Percentiles rank a stretch among this genome's conserved stretches.
These are phyloP conservation scores for Malacoraja senta DNA, from an alignment of 2,797 vertebrate genomes.

Conservation along the genomic window DNA sequence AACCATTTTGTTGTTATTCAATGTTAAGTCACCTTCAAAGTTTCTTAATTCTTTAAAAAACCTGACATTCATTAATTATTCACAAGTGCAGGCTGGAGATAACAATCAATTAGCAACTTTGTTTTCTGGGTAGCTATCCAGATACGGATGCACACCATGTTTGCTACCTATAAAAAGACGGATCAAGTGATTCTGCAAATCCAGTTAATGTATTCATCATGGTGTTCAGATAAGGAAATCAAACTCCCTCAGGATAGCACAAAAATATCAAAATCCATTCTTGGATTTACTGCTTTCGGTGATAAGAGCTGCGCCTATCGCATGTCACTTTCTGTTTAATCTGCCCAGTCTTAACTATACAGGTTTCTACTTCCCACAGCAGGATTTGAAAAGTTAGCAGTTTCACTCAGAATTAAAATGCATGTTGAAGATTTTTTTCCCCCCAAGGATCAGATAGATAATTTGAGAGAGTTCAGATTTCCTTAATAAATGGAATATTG, in stretches of 20 bases:
- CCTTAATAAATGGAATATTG: not conserved
- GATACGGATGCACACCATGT: not conserved
- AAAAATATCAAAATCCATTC: not conserved
- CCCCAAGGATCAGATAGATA: not conserved
- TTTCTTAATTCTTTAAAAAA: not conserved
- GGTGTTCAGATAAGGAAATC: slow-evolving; percentile 21
- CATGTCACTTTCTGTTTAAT: not conserved
- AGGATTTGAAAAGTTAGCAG: not conserved
- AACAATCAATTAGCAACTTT: slow-evolving; percentile 2
- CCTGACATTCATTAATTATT: slow-evolving; percentile 19
- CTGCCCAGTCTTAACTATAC: not conserved
- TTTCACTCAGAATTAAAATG: not conserved
- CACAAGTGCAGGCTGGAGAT: not conserved
- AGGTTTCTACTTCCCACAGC: not conserved
- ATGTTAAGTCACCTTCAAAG: not conserved
- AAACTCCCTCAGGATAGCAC: not conserved
- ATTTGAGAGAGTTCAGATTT: not conserved
- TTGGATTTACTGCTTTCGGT: not conserved
- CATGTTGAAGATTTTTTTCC: not conserved
- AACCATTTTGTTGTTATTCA: not conserved
- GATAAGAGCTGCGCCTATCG: not conserved
- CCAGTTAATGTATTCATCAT: not conserved
- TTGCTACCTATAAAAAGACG: not conserved
- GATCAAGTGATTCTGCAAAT: not conserved
- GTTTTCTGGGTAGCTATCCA: not conserved